Evolutionary conservation across 2,797 vertebrate species (phyloP).

Genomic region (Crenichthys baileyi): DNA sequence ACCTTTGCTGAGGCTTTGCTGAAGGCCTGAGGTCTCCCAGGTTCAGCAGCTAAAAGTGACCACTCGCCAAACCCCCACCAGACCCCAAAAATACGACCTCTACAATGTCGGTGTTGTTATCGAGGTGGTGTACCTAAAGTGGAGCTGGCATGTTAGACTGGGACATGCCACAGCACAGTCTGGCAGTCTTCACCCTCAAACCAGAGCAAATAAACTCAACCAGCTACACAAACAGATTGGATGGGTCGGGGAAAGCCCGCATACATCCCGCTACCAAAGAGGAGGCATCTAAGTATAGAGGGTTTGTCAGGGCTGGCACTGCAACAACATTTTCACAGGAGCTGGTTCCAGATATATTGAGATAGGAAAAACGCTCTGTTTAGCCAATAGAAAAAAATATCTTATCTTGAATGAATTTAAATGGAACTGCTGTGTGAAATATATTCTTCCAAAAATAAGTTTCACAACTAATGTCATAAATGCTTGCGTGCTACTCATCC

Average conservation of each 20-base stretch:
- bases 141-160: constrained; percentile 52
- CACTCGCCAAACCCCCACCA: constrained; percentile 43
- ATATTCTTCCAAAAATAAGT: not conserved
- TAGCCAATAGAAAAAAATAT: constrained; percentile 21
- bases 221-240: constrained; percentile 77
- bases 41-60: constrained; percentile 67
- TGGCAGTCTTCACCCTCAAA: constrained; percentile 69
- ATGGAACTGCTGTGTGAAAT: not conserved
- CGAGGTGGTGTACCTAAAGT: constrained; percentile 55
- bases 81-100: constrained; percentile 63
- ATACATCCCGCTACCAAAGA: constrained; percentile 49
- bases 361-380: constrained; percentile 25
- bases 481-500: not conserved
- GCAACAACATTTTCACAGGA: constrained; percentile 60
- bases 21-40: constrained; percentile 65
- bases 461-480: not conserved
- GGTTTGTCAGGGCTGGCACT: constrained; percentile 55
- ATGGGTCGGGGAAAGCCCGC: constrained; percentile 59
- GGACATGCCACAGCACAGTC: constrained; percentile 57
- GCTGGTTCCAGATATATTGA: constrained; percentile 40
- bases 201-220: constrained; percentile 74
- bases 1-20: constrained; percentile 50
- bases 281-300: constrained; percentile 61
- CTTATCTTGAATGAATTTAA: constrained; percentile 15
- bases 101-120: constrained; percentile 70